Base-by-base conservation (phyloP, 2,888 invertebrate species). In the Ernsta delagoae region DNA sequence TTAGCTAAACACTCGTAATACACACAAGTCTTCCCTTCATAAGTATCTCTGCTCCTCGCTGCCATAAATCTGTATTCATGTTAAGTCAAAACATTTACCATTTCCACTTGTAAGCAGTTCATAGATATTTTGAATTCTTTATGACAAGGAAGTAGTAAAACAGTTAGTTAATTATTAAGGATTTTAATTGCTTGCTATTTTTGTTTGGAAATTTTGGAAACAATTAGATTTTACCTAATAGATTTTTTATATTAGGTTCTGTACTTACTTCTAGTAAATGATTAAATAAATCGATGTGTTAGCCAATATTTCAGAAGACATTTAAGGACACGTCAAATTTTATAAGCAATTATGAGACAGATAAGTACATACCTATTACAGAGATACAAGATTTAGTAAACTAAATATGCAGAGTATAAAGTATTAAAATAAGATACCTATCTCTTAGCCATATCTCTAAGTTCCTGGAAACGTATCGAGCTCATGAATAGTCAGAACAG, bases 11-110 rank as follows among this genome's bases (percentile, higher is more conserved):
- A 86, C 86, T 89, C 89, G 88, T 89, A 86, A 86, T 85, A 83
- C 87, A 86, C 83, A 90, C 90, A 89, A 89, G 86, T 85, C 83
- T 79, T 85, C 83, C 88, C 82, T 88, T 89, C 87, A 88, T 87
- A 84, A 86, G 82, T 83, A 83, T 80, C 83, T 85, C 80, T 75
- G 76, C 82, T 85, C 79, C 78, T 75, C 75, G 75, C 73, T 77
- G 75, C 82, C 82, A 86, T 90, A 89, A 90, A 89, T 89, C 86
- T 85, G 71, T 73, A 73, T 70, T 70, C 72, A 75, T 73, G 72
- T 73, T 70, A 70, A 70, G 63, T 71, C 71, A 70, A 53, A 62
- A 57, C 61, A 62, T 68, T 59, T 43, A 68, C 67, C 60, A 66
- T 60, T 60, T 66, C 31, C 50, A 50, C 59, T 65, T 34, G 41